These are phyloP conservation scores for Drosophila tropicalis DNA, from an alignment of 1,140 invertebrate genomes.

Conservation along the genomic window DNA sequence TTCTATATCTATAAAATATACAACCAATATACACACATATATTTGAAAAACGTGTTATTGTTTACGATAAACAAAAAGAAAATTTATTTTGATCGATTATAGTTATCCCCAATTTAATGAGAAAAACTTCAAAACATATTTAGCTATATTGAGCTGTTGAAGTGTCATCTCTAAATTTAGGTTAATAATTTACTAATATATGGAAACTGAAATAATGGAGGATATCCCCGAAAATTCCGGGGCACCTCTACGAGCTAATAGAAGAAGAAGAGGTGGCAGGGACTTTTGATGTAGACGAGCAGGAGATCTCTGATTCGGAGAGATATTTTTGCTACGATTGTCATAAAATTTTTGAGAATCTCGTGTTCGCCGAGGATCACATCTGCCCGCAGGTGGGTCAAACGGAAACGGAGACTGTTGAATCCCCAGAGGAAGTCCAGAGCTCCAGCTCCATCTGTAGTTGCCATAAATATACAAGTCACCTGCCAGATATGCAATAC, in stretches of 20 bases:
- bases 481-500: constrained; percentile 87
- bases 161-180: constrained; percentile 7
- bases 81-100: too few relatives aligned
- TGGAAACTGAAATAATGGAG: constrained; percentile 28
- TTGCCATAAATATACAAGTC: background rate
- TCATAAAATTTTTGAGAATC: constrained; percentile 67
- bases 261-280: constrained; percentile 24
- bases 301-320: constrained; percentile 36
- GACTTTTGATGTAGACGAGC: constrained; percentile 9
- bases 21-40: too few relatives aligned
- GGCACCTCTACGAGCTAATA: constrained; percentile 59
- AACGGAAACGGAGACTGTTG: constrained; percentile 10
- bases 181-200: too few relatives aligned
- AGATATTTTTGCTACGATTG: constrained; percentile 78
- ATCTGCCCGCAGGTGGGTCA: constrained; percentile 50
- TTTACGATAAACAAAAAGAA: too few relatives aligned
- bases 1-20: constrained; percentile 26
- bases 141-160: too few relatives aligned
- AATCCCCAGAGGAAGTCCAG: constrained; percentile 38
- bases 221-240: constrained; percentile 4
- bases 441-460: background rate
- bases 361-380: constrained; percentile 65
- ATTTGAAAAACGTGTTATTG: too few relatives aligned
- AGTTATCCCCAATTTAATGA: too few relatives aligned
- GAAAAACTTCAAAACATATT: too few relatives aligned